Percentiles rank a stretch among this genome's conserved stretches.
Conservation (phyloP, 2,888 invertebrate species). For the Dolichomitus sp. region DNA sequence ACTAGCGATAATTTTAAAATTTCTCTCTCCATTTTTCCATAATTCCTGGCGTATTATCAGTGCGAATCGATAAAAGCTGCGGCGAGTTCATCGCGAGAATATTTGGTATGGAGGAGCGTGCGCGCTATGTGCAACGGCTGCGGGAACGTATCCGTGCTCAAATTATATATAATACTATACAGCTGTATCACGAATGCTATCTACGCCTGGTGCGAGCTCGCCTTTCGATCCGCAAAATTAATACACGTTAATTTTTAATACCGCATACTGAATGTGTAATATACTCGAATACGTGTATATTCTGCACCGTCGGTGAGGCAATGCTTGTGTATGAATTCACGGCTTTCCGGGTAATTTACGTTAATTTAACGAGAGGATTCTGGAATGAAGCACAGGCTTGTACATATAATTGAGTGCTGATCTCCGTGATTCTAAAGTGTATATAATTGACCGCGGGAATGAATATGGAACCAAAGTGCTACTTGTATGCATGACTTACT, state of each 20-base stretch:
- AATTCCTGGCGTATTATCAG: conserved; percentile 64
- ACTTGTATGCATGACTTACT: conserved; percentile 9
- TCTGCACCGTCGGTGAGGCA: background rate
- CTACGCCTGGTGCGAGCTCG: conserved; percentile 36
- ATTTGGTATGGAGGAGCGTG: conserved; percentile 44
- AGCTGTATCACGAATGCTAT: conserved; percentile 2
- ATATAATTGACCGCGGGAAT: conserved; percentile 29
- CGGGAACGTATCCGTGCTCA: conserved; percentile 35
- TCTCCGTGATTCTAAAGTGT: conserved; percentile 22
- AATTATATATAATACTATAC: conserved; percentile 41
- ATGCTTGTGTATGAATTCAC: background rate
- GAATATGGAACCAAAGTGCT: conserved; percentile 1
- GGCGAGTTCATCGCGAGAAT: conserved; percentile 55
- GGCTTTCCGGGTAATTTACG: conserved; percentile 45
- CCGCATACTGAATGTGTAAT: conserved; percentile 15
- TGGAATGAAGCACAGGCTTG: conserved; percentile 16
- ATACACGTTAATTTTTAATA: conserved; percentile 54
- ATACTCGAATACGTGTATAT: background rate
- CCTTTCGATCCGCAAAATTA: conserved; percentile 53
- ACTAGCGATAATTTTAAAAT: conserved; percentile 54
- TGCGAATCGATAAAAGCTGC: conserved; percentile 61
- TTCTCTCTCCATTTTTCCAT: conserved; percentile 56
- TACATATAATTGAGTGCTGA: conserved; percentile 40
- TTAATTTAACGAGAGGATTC: conserved; percentile 36
- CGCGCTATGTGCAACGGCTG: conserved; percentile 47